Evolutionary conservation across 2,113 vertebrate species (phyloP), one percentile per base, ranked within the genome.

Genomic region (Vireo altiloquus): DNA sequence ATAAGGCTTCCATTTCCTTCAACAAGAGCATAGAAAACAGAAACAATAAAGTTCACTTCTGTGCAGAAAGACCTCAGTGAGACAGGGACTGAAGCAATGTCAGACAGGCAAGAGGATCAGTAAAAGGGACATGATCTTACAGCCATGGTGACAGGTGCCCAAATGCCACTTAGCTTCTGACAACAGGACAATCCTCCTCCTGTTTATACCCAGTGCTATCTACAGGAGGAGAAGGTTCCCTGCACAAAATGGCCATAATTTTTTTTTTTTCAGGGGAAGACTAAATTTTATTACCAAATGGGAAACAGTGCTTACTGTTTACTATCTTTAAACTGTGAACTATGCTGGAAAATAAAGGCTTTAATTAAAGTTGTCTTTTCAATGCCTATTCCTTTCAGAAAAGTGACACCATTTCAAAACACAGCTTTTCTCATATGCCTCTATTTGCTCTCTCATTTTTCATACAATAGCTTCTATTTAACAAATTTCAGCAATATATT

Each of bases 361-460:
- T 94, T 44, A 85, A 93, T 82, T 94, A 70, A 95, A 94, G 44
- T 74, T 78, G 47, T 81, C 71, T 93, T 92, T 90, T 68, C 28
- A 44, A 77, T 70, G 71, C 12, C 33, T 82, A 9, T 81, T 88
- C 35, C 66, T 88, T 90, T 68, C n/a, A 88, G 64, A 80, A 93
- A 92, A 94, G 42, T 85, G 63, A 93, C 68, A 95, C 27, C 39
- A 74, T 81, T 95, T 90, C 88, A 97, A 97, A 94, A 83, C 54
- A 93, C 31, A 68, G 54, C 25, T 95, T 90, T 94, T 80, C 70
- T 78, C 50, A 35, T 69, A 66, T 50, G 61, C 47, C 23, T 85
- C 57, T 89, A 85, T 90, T 93, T 93, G 68, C 30, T 78, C 92
- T 77, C 75, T 75, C 24, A 47, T 86, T 89, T 96, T 92, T 92